phyloP scores from a whole-genome alignment of 2,113 vertebrate genomes.

The Meleagris gallopavo region DNA sequence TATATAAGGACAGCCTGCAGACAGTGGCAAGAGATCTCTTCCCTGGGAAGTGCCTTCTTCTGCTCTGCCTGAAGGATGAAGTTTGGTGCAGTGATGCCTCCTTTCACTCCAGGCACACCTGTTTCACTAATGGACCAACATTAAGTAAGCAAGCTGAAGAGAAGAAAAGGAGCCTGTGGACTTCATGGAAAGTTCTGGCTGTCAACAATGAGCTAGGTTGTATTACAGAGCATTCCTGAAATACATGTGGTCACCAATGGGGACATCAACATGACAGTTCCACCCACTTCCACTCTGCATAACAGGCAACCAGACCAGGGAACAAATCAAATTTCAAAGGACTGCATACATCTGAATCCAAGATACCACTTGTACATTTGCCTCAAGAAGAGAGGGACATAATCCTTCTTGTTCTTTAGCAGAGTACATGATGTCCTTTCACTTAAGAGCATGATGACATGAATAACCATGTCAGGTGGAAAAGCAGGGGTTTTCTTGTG shows the following conservation, averaged over 20 bases:
- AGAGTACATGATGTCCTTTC: background rate
- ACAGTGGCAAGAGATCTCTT: background rate
- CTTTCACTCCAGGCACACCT: background rate
- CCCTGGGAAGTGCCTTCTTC: conserved; percentile 16
- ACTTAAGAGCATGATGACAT: background rate
- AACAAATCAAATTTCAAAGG: conserved; percentile 77
- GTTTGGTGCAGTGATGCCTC: background rate
- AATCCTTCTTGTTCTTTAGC: background rate
- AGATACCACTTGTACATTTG: conserved; percentile 56
- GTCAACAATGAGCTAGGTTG: conserved; percentile 67
- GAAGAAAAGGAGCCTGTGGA: conserved; percentile 32
- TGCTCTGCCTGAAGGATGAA: background rate
- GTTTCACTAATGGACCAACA: background rate
- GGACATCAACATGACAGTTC: conserved; percentile 44
- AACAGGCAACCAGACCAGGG: conserved; percentile 21
- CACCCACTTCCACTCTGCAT: conserved; percentile 46
- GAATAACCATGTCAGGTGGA: background rate
- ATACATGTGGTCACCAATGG: conserved; percentile 44
- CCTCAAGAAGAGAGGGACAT: conserved; percentile 50
- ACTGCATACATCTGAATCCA: conserved; percentile 50
- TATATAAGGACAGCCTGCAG: conserved; percentile 19
- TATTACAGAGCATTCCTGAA: conserved; percentile 68
- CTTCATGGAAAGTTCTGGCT: conserved; percentile 61
- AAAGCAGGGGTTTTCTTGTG: background rate
- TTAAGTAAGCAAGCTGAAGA: background rate